A percentile compares a stretch with the other conserved stretches of the same genome.
Conservation (phyloP, 2,888 invertebrate genomes). For the Drosophila pseudotalamancana region DNA sequence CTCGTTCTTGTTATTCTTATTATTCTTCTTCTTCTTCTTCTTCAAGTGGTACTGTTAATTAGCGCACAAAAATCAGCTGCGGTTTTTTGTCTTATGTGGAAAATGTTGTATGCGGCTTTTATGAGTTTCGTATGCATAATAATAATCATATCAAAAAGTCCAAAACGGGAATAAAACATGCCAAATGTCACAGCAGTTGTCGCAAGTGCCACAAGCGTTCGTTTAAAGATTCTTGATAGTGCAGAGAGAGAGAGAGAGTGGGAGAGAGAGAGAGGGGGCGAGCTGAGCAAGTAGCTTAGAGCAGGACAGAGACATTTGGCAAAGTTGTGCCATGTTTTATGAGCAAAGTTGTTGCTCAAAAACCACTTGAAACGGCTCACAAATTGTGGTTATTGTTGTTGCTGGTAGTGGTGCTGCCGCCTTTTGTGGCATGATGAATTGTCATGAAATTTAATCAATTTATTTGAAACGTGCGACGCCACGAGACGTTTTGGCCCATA, state of each 20-base stretch:
- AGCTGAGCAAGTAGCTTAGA: not conserved
- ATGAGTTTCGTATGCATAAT: slow-evolving; percentile 54
- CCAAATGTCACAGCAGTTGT: slow-evolving; percentile 55
- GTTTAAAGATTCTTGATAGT: not conserved
- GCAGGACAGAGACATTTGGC: slow-evolving; percentile 13
- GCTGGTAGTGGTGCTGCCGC: slow-evolving; percentile 10
- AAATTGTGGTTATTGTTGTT: slow-evolving; percentile 45
- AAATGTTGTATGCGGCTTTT: slow-evolving; percentile 35
- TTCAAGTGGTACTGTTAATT: slow-evolving; percentile 55
- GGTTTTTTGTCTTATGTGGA: slow-evolving; percentile 44
- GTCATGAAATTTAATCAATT: slow-evolving; percentile 79
- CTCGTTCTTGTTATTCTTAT: too few species aligned
- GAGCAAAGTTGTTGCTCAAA: slow-evolving; percentile 70
- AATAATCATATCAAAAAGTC: slow-evolving; percentile 65
- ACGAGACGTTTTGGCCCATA: slow-evolving; percentile 54
- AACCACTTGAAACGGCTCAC: slow-evolving; percentile 66
- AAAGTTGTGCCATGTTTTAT: slow-evolving; percentile 62
- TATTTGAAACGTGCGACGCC: slow-evolving; percentile 73
- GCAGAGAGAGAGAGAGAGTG: slow-evolving; percentile 2
- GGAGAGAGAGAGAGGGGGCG: not conserved
- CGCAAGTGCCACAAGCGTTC: slow-evolving; percentile 23
- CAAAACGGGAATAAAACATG: slow-evolving; percentile 52
- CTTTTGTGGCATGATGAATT: slow-evolving; percentile 70
- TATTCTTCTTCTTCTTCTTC: slow-evolving; percentile 20
- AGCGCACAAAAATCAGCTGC: slow-evolving; percentile 60